Base-by-base conservation (phyloP, 1,140 invertebrate species). In the Eriosoma lanigerum region DNA sequence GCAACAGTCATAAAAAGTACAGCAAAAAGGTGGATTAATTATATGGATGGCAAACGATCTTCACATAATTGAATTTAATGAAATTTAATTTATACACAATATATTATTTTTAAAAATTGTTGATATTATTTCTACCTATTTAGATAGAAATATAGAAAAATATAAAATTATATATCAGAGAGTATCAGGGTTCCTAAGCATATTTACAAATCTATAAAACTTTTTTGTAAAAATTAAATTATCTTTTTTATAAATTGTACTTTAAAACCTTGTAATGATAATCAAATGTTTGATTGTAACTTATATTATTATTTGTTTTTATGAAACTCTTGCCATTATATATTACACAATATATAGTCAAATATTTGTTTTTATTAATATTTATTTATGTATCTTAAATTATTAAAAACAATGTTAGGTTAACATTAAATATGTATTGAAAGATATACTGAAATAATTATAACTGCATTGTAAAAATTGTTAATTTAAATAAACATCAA, bases 21-120 rank as follows among this genome's bases (percentile, higher is more conserved):
- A 0, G 96, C 96, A 4, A 91, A 96, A 84, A 87, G 97, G 60
- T 99, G 97, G 97, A 93, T 95, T 83, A 92, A 92, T 9, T 99
- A 99, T 83, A 96, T 98, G 92, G 93, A 92, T 85, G 97, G 97
- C n/a, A 94, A 95, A 87, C 87, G 91, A 82, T 94, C 96, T 1
- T 90, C 94, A 52, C 96, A 98, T 85, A 98, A 98, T 89, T 97
- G 87, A n/a, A 52, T 32, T 52, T 70, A 52, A 4, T 72, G 29
- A 46, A 46, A 8, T 48, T 8, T 68, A 17, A 17, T 26, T 68
- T 54, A 54, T 3, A 76, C 19, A n/a, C 12, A 58, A 13, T 19
- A 56, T 21, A 56, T n/a, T 21, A 56, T 56, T 12, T 21, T 2
- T 56, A 21, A 21, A 21, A 21, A 12, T 56, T 21, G n/a, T 56